phyloP scores from a whole-genome alignment of 1,140 invertebrate genomes.

The Pentalonia nigronervosa region DNA sequence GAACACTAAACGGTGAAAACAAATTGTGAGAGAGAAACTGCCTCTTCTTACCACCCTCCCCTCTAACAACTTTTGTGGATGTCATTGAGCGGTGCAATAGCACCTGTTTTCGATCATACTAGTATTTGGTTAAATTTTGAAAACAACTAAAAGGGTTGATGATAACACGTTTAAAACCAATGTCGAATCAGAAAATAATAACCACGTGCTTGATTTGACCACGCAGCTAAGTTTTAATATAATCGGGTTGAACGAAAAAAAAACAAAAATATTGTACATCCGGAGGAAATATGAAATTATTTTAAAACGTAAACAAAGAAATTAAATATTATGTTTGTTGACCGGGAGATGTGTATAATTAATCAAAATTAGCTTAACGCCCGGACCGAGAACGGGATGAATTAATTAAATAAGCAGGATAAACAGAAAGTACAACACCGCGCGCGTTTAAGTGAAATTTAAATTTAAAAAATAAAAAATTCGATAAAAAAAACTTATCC shows the following conservation, averaged over 20 bases:
- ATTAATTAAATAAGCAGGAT: not conserved
- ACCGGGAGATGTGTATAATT: not conserved
- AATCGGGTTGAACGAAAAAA: not conserved
- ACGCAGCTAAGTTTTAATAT: too few species aligned
- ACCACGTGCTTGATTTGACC: not conserved
- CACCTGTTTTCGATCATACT: too few species aligned
- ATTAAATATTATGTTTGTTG: slow-evolving; percentile 8
- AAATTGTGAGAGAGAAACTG: too few species aligned
- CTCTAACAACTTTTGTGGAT: too few species aligned
- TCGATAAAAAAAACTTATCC: not conserved
- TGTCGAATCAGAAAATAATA: not conserved
- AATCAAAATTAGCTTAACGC: slow-evolving; percentile 1
- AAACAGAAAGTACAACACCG: not conserved
- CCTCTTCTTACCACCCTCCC: too few species aligned
- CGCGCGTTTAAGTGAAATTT: not conserved
- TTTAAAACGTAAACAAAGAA: not conserved
- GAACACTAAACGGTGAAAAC: not conserved
- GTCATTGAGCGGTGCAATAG: too few species aligned
- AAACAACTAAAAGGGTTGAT: not conserved
- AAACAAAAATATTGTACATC: not conserved
- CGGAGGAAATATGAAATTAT: not conserved
- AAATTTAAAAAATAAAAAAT: not conserved
- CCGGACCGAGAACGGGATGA: not conserved
- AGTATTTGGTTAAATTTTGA: not conserved
- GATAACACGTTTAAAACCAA: not conserved